Conservation (phyloP, 92 coral and sea anemone genomes). For the Ricordea florida region DNA sequence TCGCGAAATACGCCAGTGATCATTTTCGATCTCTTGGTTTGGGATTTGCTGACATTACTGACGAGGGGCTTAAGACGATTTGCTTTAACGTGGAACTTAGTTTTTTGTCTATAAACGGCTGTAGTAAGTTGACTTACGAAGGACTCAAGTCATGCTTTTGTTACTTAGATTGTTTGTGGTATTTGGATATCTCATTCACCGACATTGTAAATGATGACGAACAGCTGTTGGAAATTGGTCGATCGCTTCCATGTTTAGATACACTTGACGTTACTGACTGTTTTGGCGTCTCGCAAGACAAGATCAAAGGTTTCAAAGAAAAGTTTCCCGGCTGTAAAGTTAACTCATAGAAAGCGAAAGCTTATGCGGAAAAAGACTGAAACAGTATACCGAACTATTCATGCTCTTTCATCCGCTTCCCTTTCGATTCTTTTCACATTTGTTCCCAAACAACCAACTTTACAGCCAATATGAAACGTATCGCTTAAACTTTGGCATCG, state of each 20-base stretch:
- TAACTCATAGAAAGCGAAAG: constrained; percentile 30
- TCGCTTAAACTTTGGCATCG: too few species aligned
- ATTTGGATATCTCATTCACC: constrained; percentile 91
- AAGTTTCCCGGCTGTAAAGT: constrained; percentile 83
- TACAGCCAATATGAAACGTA: too few species aligned
- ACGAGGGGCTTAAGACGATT: constrained; percentile 87
- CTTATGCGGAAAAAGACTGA: background rate
- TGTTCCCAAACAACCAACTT: too few species aligned
- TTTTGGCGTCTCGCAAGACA: constrained; percentile 70
- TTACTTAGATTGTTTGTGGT: constrained; percentile 72
- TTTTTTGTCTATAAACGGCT: constrained; percentile 84
- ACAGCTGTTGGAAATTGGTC: constrained; percentile 87
- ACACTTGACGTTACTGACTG: constrained; percentile 88
- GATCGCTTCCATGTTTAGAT: constrained; percentile 81
- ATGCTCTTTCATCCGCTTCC: background rate
- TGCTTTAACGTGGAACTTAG: constrained; percentile 81
- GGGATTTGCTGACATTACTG: constrained; percentile 91
- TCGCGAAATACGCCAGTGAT: constrained; percentile 85
- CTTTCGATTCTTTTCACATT: too few species aligned
- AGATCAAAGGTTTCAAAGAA: constrained; percentile 64
- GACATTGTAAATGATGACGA: constrained; percentile 75
- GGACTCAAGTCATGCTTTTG: constrained; percentile 83
- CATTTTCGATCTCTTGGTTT: constrained; percentile 85
- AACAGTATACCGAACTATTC: background rate
- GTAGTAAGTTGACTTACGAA: constrained; percentile 78